A percentile compares a stretch with the other conserved stretches of the same genome.
These are phyloP conservation scores for Sphenopsis melanotis DNA, from an alignment of 2,797 vertebrate species.

Conservation along the genomic window DNA sequence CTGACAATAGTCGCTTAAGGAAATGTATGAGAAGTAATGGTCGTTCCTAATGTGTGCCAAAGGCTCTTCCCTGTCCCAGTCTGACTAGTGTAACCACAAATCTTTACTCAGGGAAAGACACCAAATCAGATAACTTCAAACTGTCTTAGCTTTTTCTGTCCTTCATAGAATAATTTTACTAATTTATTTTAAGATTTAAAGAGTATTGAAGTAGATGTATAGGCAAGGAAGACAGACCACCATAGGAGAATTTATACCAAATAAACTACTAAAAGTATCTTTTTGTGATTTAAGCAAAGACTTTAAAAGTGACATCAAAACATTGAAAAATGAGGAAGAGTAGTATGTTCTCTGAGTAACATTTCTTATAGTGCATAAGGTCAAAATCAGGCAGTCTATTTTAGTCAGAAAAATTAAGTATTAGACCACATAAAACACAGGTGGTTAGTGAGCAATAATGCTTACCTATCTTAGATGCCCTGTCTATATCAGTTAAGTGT, in stretches of 20 bases:
- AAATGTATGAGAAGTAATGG: background rate
- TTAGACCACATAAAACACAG: background rate
- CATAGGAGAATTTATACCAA: background rate
- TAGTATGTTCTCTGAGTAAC: background rate
- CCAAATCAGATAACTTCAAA: background rate
- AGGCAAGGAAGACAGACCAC: background rate
- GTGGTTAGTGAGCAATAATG: background rate
- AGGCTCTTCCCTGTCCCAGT: background rate
- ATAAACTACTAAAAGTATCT: background rate
- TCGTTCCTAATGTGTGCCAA: background rate
- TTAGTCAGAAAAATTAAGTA: background rate
- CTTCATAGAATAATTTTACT: background rate
- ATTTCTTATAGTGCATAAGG: background rate
- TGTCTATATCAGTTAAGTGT: background rate
- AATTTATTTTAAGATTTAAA: background rate
- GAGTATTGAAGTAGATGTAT: background rate
- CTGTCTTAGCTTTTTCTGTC: background rate
- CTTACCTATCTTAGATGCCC: background rate
- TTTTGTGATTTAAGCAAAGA: background rate
- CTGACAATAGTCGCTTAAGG: background rate
- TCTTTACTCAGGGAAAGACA: background rate
- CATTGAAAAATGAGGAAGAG: background rate
- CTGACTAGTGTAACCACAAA: background rate
- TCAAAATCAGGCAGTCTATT: background rate
- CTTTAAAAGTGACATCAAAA: background rate